Evolutionary conservation across 37 sponge, comb jelly and placozoan species (phyloP), one percentile per base, ranked within the genome.

Genomic region (Geodia barretti): DNA sequence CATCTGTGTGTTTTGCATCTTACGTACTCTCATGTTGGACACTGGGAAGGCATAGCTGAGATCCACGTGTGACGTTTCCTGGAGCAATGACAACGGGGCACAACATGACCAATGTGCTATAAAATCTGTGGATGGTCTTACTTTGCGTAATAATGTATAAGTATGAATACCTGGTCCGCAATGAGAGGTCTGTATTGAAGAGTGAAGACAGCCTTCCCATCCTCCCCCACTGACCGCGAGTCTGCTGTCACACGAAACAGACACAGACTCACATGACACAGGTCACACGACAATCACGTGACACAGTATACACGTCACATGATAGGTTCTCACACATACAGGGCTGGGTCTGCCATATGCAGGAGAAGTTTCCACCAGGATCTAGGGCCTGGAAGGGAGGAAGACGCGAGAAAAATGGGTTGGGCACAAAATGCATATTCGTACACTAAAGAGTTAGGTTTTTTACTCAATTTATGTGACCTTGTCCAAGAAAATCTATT

Each of bases 331-430:
- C n/a, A n/a, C n/a, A n/a, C n/a, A n/a, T n/a, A 68, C 68, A 30
- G 25, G 68, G 71, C 41, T 37, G 58, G 23, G 41, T 73, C 21
- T 29, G 35, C 83, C 83, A 83, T 26, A 83, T 28, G 24, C 62
- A 63, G 1, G 83, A 83, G 75, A 39, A 83, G 36, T 38, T 66
- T 21, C 74, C 83, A 35, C 42, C 64, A 30, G 83, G 66, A 36
- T 41, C 62, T 9, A 83, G 64, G 3, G 65, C 74, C 83, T 83
- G 37, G 2, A n/a, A n/a, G n/a, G n/a, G n/a, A n/a, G n/a, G n/a
- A n/a, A 66, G n/a, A 62, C 63, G 11, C 31, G 54, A 47, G 7
- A n/a, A n/a, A n/a, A n/a, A n/a, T n/a, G n/a, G n/a, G n/a, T n/a
- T n/a, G n/a, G n/a, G n/a, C n/a, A n/a, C n/a, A n/a, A n/a, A 7